A percentile compares a stretch with the other conserved stretches of the same genome.
Conservation (phyloP, 2,888 invertebrate genomes). For the Orthonevra nobilis region DNA sequence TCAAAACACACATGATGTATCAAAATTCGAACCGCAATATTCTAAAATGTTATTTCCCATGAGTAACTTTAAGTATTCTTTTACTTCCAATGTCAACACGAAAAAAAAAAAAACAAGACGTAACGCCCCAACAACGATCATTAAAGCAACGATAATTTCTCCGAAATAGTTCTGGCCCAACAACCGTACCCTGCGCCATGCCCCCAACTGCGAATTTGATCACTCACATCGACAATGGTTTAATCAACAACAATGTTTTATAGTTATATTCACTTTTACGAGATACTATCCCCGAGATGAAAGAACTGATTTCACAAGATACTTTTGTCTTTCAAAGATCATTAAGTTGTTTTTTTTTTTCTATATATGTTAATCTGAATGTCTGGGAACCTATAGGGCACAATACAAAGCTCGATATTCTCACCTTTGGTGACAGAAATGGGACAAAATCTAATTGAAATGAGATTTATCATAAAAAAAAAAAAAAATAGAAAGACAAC, state of each 20-base stretch:
- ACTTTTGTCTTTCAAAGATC: slow-evolving; percentile 1
- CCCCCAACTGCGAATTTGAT: slow-evolving; percentile 59
- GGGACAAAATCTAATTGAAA: slow-evolving; percentile 34
- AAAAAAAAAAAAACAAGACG: background rate
- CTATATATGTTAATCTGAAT: slow-evolving; percentile 32
- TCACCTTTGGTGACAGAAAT: slow-evolving; percentile 38
- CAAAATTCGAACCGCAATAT: too few species aligned
- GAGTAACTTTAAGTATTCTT: too few species aligned
- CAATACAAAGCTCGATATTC: slow-evolving; percentile 2
- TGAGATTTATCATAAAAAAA: slow-evolving; percentile 29
- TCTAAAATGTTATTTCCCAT: too few species aligned
- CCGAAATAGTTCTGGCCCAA: slow-evolving; percentile 5
- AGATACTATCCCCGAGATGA: slow-evolving; percentile 14
- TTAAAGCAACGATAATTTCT: slow-evolving; percentile 12
- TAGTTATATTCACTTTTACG: slow-evolving; percentile 31
- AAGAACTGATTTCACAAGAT: slow-evolving; percentile 55
- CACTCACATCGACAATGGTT: slow-evolving; percentile 53
- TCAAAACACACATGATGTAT: too few species aligned
- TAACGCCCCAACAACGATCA: slow-evolving; percentile 3
- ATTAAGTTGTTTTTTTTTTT: too few species aligned
- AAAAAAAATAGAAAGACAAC: background rate
- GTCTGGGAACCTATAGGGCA: slow-evolving; percentile 29
- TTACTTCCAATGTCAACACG: too few species aligned
- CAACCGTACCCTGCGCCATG: slow-evolving; percentile 6
- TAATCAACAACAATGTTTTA: slow-evolving; percentile 62